Conservation (phyloP, 2,797 vertebrate species). For the Spinus olivaceus region DNA sequence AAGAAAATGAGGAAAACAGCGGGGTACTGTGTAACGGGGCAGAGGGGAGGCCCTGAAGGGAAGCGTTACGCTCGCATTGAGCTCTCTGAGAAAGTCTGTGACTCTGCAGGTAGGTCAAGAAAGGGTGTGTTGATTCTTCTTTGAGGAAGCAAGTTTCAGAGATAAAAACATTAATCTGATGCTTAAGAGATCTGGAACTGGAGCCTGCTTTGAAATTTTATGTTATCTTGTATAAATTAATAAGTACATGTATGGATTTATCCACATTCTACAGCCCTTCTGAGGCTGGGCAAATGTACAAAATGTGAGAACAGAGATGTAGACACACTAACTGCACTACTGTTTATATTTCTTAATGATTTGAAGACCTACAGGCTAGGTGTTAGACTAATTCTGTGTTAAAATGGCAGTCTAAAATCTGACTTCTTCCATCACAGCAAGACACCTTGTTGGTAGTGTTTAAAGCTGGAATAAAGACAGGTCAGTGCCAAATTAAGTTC, state of each 20-base stretch:
- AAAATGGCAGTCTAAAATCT: not conserved
- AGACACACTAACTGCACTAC: not conserved
- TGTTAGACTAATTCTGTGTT: not conserved
- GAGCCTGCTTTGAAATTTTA: not conserved
- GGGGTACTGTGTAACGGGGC: conserved; percentile 84
- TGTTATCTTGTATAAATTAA: not conserved
- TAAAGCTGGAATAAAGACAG: not conserved
- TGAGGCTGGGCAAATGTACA: not conserved
- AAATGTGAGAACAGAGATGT: not conserved
- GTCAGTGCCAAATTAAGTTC: not conserved
- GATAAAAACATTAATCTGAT: not conserved
- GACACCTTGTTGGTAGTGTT: not conserved
- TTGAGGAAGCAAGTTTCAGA: not conserved
- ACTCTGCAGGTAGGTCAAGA: conserved; percentile 84
- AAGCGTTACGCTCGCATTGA: conserved; percentile 84
- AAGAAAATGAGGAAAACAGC: conserved; percentile 93
- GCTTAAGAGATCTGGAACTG: not conserved
- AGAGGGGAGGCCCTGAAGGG: conserved; percentile 55
- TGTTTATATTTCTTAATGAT: not conserved
- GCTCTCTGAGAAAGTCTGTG: conserved; percentile 91
- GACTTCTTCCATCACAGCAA: not conserved
- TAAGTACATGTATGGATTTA: not conserved
- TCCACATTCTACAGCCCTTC: not conserved
- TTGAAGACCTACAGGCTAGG: not conserved
- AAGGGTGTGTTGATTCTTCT: not conserved